Evolutionary conservation across 1,140 invertebrate genomes (phyloP).

Genomic region (Lordiphosa collinella): DNA sequence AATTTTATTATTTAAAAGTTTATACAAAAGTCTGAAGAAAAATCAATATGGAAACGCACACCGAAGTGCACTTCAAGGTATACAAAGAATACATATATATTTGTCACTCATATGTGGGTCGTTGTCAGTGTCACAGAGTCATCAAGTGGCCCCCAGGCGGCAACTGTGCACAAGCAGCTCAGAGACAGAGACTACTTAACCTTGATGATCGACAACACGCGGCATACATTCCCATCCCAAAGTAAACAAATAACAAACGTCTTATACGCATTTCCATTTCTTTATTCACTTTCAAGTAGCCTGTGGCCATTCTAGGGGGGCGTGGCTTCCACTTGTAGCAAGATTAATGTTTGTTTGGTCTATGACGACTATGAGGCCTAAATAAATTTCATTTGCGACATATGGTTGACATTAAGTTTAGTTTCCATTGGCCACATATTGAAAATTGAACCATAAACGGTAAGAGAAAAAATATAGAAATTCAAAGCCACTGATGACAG

Average conservation of each 20-base stretch:
- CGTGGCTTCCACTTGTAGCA: slow-evolving; percentile 23
- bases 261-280: slow-evolving; percentile 11
- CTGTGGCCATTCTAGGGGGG: not conserved
- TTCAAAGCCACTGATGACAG: slow-evolving; percentile 59
- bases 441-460: slow-evolving; percentile 55
- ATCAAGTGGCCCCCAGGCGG: slow-evolving; percentile 33
- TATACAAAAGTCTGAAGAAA: slow-evolving; percentile 19
- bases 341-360: slow-evolving; percentile 35
- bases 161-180: slow-evolving; percentile 29
- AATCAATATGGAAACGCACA: slow-evolving; percentile 33
- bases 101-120: slow-evolving; percentile 1
- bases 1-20: slow-evolving; percentile 24
- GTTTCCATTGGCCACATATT: slow-evolving; percentile 17
- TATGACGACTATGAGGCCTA: slow-evolving; percentile 44
- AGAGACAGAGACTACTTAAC: slow-evolving; percentile 42
- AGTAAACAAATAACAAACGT: slow-evolving; percentile 8
- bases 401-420: slow-evolving; percentile 49
- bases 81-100: slow-evolving; percentile 16
- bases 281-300: not conserved
- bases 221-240: not conserved
- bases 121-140: slow-evolving; percentile 28
- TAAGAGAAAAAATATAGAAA: slow-evolving; percentile 53
- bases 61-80: slow-evolving; percentile 37
- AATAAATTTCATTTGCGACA: slow-evolving; percentile 54
- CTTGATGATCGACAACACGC: slow-evolving; percentile 49